A percentile compares a stretch with the other conserved stretches of the same genome.
phyloP scores from a whole-genome alignment of 2,113 vertebrate species.

The Microcebus lehilahytsara region DNA sequence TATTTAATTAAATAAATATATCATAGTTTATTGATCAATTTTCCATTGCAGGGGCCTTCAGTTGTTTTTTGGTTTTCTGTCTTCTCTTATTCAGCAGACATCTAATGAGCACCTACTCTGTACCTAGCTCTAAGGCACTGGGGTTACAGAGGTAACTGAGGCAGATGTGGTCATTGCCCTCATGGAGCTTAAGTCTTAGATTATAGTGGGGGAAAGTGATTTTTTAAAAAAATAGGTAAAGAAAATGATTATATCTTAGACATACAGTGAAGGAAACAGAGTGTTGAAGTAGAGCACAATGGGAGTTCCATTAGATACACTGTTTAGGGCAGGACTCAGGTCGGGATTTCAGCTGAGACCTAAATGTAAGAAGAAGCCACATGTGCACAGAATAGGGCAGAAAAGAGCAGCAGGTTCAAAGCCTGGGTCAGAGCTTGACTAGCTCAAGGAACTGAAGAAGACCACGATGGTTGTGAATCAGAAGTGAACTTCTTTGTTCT shows the following conservation, averaged over 20 bases:
- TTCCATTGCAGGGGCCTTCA: neutral
- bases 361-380: neutral
- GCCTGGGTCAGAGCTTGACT: neutral
- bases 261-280: neutral
- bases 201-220: neutral
- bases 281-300: neutral
- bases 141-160: neutral
- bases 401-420: neutral
- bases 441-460: neutral
- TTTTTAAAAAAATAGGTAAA: neutral
- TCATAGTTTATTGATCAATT: neutral
- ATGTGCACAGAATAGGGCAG: neutral
- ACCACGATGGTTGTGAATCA: neutral
- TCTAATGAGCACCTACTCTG: constrained; percentile 1
- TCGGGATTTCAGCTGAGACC: neutral
- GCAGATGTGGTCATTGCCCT: neutral
- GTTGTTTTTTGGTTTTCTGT: neutral
- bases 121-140: neutral
- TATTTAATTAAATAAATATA: neutral
- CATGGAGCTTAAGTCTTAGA: neutral
- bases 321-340: neutral
- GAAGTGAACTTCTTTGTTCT: neutral
- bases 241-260: neutral
- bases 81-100: neutral
- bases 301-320: neutral